Conservation (phyloP, 1,140 invertebrate species). For the Anoplophora glabripennis region DNA sequence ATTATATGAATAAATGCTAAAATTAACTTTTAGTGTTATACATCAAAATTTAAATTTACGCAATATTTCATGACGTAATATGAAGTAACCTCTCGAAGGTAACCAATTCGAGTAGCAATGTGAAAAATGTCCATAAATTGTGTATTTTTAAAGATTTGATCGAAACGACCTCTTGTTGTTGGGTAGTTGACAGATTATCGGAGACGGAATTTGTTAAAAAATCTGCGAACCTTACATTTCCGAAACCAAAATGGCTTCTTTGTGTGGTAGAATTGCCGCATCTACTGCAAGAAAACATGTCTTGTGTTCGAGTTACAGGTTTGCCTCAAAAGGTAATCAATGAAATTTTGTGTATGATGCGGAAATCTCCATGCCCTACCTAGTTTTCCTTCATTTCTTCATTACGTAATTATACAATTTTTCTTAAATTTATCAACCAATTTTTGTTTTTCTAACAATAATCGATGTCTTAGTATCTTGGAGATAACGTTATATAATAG, state of each 20-base stretch:
- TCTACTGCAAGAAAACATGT: slow-evolving; percentile 53
- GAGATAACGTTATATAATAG: not conserved
- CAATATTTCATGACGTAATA: no score
- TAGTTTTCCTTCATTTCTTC: slow-evolving; percentile 11
- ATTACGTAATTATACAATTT: slow-evolving; percentile 32
- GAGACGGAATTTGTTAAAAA: no score
- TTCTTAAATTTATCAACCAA: not conserved
- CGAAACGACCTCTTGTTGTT: no score
- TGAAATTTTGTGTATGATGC: not conserved
- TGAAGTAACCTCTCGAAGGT: no score
- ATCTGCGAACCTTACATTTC: no score
- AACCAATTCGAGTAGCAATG: no score
- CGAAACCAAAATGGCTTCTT: slow-evolving; percentile 56
- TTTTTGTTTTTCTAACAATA: not conserved
- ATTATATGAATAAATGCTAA: no score
- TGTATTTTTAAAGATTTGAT: no score
- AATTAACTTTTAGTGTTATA: no score
- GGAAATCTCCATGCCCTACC: slow-evolving; percentile 3
- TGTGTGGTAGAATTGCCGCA: slow-evolving; percentile 54
- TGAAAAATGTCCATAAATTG: no score
- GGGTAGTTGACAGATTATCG: no score
- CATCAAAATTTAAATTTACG: no score
- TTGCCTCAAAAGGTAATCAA: slow-evolving; percentile 49
- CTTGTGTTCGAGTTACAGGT: slow-evolving; percentile 49
- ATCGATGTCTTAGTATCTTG: not conserved